Conservation (phyloP, 2,888 invertebrate genomes). For the Zygothrica quintamaculata region DNA sequence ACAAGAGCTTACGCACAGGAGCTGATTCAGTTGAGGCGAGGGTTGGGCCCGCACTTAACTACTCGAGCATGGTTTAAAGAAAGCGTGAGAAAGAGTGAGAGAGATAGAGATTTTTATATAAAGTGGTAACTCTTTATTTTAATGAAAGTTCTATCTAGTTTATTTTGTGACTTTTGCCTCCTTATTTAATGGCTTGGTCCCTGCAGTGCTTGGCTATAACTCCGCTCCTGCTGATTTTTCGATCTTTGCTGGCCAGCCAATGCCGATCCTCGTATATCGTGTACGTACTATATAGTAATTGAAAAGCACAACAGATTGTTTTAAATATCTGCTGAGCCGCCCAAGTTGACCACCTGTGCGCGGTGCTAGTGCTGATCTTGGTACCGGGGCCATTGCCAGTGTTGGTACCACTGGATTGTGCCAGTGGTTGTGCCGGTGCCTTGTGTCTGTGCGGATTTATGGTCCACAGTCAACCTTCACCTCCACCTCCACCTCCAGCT, state of each 20-base stretch:
- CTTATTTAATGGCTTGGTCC: background rate
- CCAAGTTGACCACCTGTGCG: conserved; percentile 79
- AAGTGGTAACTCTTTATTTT: too few species aligned
- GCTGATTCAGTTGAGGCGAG: conserved; percentile 41
- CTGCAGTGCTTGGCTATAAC: background rate
- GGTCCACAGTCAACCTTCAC: conserved; percentile 48
- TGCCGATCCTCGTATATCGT: conserved; percentile 64
- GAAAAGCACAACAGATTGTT: conserved; percentile 81
- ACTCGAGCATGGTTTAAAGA: too few species aligned
- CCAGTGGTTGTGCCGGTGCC: conserved; percentile 5
- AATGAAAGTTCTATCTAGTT: too few species aligned
- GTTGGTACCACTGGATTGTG: conserved; percentile 11
- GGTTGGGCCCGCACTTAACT: conserved; percentile 3
- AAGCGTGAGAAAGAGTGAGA: too few species aligned
- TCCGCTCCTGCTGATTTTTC: conserved; percentile 57
- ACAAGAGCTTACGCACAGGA: conserved; percentile 53
- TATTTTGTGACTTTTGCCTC: background rate
- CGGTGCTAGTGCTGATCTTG: conserved; percentile 23
- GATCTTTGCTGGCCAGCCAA: conserved; percentile 29
- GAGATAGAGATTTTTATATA: too few species aligned
- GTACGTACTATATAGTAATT: conserved; percentile 79
- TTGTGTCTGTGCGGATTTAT: conserved; percentile 58
- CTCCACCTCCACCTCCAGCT: conserved; percentile 1
- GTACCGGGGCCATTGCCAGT: conserved; percentile 17
- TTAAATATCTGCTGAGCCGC: conserved; percentile 77